Conservation (phyloP, 2,888 invertebrate genomes). For the Congeria kusceri region DNA sequence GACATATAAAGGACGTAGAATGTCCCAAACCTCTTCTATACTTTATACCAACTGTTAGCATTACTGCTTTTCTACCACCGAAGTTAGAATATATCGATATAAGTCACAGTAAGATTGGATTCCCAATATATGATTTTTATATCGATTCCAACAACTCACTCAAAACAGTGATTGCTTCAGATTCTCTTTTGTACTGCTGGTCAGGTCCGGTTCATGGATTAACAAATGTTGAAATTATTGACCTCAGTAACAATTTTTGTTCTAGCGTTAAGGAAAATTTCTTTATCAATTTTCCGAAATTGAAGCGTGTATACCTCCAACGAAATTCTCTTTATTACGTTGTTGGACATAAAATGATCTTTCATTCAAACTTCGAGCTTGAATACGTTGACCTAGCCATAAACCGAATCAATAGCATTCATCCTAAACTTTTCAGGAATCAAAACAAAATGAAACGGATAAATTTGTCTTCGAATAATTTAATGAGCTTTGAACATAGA, state of each 20-base stretch:
- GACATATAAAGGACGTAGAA: too few species aligned
- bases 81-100: constrained; percentile 35
- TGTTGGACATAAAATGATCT: constrained; percentile 20
- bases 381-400: constrained; percentile 15
- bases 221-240: constrained; percentile 25
- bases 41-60: neutral
- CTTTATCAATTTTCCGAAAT: constrained; percentile 23
- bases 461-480: constrained; percentile 5
- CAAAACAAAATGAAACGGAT: constrained; percentile 10
- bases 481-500: constrained; percentile 28
- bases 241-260: constrained; percentile 35
- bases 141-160: constrained; percentile 25
- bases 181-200: constrained; percentile 45
- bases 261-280: constrained; percentile 14
- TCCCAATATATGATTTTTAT: constrained; percentile 25
- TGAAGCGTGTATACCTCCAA: constrained; percentile 13
- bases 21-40: too few species aligned
- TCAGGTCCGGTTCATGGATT: constrained; percentile 41
- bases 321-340: constrained; percentile 14
- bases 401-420: constrained; percentile 28
- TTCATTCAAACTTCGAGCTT: constrained; percentile 18
- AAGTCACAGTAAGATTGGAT: constrained; percentile 32
- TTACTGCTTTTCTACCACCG: constrained; percentile 22
- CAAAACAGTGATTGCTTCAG: constrained; percentile 17
- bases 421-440: constrained; percentile 12